Evolutionary conservation across 2,797 vertebrate genomes (phyloP), one percentile per base, ranked within the genome.

Genomic region (Pangasius macronema): DNA sequence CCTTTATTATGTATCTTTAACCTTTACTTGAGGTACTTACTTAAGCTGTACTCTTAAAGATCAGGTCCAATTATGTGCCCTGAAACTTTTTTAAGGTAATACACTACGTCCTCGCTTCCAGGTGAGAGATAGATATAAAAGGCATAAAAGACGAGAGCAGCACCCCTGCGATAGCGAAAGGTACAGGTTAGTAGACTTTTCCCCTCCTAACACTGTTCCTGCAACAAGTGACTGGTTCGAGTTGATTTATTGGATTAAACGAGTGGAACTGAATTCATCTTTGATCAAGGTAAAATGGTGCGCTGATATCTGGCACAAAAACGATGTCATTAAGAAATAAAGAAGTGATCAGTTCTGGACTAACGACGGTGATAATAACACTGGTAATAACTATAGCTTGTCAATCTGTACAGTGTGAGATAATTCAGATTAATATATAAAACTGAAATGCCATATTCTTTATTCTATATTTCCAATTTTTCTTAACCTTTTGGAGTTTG

Each of bases 181-280:
- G 30, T 51, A 7, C 5, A 76, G 27, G 30, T 80, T 22, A 42
- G 24, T 46, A 42, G 3, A 63, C n/a, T 22, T 79, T 80, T 10
- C 57, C 33, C 6, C 2, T 8, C n/a, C 8, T 20, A 3, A 59
- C 11, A 55, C 33, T 53, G 8, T 72, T 68, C 20, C 18, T 79
- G 86, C 83, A 85, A 88, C 83, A 85, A 85, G 83, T 85, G 76
- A 63, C 27, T 79, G 39, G 24, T 16, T 76, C 24, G 9, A 51
- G 30, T 10, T 65, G n/a, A 49, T n/a, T 63, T 63, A 14, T 27
- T 61, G 33, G 22, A 61, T 82, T 46, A 65, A 10, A 82, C 3
- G 14, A 5, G 14, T 67, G 16, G 67, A 67, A 65, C 5, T 13
- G 27, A 8, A 20, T 46, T 4, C 2, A n/a, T n/a, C 10, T 18